Evolutionary conservation across 1,140 invertebrate species (phyloP).

Genomic region (Lasioglossum baleicum): DNA sequence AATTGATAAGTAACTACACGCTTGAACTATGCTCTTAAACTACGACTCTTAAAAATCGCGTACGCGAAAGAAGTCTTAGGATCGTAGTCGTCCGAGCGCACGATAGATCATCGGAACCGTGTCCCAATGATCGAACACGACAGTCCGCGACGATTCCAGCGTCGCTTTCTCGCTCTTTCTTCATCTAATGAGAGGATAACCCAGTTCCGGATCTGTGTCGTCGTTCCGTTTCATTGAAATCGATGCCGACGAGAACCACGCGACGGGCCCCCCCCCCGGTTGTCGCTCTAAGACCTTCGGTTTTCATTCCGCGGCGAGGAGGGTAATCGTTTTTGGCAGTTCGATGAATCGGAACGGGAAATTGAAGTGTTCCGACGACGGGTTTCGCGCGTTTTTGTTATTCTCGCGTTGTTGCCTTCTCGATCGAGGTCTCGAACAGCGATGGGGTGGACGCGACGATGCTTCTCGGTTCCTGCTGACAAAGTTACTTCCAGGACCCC

Average conservation of each 20-base stretch:
- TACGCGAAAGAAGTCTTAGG: not conserved
- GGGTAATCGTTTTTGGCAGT: constrained; percentile 10
- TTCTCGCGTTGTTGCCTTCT: too few species aligned
- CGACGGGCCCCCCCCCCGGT: not conserved
- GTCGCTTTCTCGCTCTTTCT: not conserved
- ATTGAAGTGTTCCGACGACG: too few species aligned
- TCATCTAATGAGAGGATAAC: constrained; percentile 1
- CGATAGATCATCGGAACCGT: not conserved
- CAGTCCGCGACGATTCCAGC: not conserved
- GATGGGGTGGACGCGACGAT: too few species aligned
- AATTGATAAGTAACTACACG: too few species aligned
- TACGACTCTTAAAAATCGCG: too few species aligned
- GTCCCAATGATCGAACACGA: constrained; percentile 23
- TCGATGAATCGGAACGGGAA: not conserved
- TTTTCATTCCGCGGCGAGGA: not conserved
- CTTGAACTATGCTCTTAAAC: too few species aligned
- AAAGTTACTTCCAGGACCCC: too few species aligned
- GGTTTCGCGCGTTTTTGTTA: not conserved
- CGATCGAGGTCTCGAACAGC: too few species aligned
- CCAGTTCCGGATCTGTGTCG: constrained; percentile 7
- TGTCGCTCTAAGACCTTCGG: not conserved
- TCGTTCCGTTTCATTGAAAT: not conserved
- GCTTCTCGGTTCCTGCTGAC: too few species aligned
- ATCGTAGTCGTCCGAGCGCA: too few species aligned
- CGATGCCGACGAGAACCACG: not conserved